Conservation (phyloP, 2,888 invertebrate genomes). For the Coleophora flavipennella region DNA sequence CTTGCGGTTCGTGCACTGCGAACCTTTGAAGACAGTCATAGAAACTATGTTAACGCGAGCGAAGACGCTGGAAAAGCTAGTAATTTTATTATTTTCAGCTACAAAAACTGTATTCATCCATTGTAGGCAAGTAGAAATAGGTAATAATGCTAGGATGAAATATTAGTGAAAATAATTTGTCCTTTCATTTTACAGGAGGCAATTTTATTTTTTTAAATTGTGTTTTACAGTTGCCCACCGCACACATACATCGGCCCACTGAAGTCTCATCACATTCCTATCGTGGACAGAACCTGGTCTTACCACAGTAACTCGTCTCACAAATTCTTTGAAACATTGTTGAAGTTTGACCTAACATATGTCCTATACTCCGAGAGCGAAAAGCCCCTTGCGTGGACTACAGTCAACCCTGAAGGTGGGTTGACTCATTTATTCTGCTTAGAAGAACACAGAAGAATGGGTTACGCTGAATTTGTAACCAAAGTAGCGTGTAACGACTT, state of each 20-base stretch:
- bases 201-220: too few species aligned
- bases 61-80: too few species aligned
- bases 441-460: constrained; percentile 24
- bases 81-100: too few species aligned
- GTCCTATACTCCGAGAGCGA: constrained; percentile 20
- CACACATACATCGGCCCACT: constrained; percentile 20
- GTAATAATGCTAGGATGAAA: too few species aligned
- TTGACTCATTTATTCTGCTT: constrained; percentile 25
- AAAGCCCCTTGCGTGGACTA: constrained; percentile 24
- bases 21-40: too few species aligned
- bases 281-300: constrained; percentile 22
- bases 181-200: too few species aligned
- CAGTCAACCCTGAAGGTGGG: constrained; percentile 22
- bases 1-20: too few species aligned
- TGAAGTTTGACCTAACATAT: constrained; percentile 18
- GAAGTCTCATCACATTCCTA: constrained; percentile 16
- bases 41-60: too few species aligned
- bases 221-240: constrained; percentile 17
- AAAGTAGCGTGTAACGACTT: constrained; percentile 22
- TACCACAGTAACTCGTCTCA: constrained; percentile 14
- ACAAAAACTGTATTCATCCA: too few species aligned
- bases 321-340: constrained; percentile 17
- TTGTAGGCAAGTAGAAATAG: too few species aligned
- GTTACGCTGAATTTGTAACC: constrained; percentile 23
- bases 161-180: too few species aligned